Evolutionary conservation across 2,888 invertebrate species (phyloP), one percentile per base, ranked within the genome.

Genomic region (Thymelicus sylvestris): DNA sequence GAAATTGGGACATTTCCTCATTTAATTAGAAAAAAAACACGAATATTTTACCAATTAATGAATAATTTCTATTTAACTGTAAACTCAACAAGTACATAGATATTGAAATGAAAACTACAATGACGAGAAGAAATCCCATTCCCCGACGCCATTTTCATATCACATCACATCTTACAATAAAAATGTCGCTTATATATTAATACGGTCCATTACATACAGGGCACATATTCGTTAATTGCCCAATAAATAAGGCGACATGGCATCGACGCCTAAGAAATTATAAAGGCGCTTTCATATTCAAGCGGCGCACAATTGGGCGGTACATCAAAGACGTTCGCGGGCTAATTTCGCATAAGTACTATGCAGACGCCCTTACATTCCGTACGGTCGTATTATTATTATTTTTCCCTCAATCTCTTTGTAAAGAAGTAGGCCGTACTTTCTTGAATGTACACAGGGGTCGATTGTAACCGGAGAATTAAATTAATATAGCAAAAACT

Each of bases 261-360:
- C 80, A 80, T 81, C 83, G 81, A 83, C 87, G 88, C 88, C 85
- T 85, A 76, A 80, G 80, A 85, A 59, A 89, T 89, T 90, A 89
- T 88, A 91, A 90, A 90, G 86, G 82, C 86, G 84, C 85, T 89
- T 88, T 86, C 85, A 87, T 85, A 87, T 86, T 83, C 81, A 85
- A 83, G 83, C 79, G 79, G 79, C 78, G 79, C 81, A 90, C 90
- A 91, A 92, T 91, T 89, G 89, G 87, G 81, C 87, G 89, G 90
- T 85, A 89, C 88, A 90, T 92, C 92, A 93, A 93, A 93, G 92
- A 81, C 76, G 83, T 81, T 84, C 86, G 83, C 84, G 82, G 87
- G 92, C 92, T 92, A 93, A 93, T 93, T 92, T 92, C 88, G 90
- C 87, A 89, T 90, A 92, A 92, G 92, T 88, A 90, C 91, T 86